phyloP scores from a whole-genome alignment of 1,140 invertebrate genomes.

The Brachionus paranguensis region DNA sequence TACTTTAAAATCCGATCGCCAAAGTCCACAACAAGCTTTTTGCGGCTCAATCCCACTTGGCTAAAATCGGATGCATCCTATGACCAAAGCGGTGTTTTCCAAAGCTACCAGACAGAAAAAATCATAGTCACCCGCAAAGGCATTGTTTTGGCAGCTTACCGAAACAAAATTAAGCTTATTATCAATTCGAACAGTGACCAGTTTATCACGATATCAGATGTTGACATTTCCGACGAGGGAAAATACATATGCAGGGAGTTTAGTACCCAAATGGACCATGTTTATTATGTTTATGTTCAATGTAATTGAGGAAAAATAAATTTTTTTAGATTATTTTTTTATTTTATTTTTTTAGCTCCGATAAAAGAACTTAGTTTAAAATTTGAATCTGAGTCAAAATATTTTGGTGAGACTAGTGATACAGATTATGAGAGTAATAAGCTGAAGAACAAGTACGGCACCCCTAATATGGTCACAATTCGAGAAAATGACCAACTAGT shows the following conservation, averaged over 20 bases:
- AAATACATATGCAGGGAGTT: slow-evolving; percentile 31
- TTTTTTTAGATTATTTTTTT: neutral
- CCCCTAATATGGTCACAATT: neutral
- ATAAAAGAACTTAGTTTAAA: slow-evolving; percentile 6
- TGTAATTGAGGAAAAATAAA: neutral
- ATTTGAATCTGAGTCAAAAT: slow-evolving; percentile 33
- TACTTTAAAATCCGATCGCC: neutral
- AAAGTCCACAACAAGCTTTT: neutral
- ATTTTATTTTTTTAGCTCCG: slow-evolving; percentile 19
- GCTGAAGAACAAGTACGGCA: neutral
- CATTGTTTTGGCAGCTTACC: neutral
- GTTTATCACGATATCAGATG: neutral
- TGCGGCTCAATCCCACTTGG: slow-evolving; percentile 26
- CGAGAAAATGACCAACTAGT: slow-evolving; percentile 2
- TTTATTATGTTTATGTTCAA: neutral
- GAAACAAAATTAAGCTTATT: neutral
- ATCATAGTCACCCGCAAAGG: slow-evolving; percentile 33
- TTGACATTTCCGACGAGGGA: slow-evolving; percentile 9
- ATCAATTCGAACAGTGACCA: neutral
- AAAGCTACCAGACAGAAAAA: slow-evolving; percentile 6
- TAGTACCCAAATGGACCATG: neutral
- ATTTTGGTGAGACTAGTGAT: slow-evolving; percentile 22
- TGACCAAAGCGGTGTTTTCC: neutral
- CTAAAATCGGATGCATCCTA: neutral
- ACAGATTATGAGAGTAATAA: neutral